Evolutionary conservation across 2,797 vertebrate genomes (phyloP).

Genomic region (Sandelia bainsii): DNA sequence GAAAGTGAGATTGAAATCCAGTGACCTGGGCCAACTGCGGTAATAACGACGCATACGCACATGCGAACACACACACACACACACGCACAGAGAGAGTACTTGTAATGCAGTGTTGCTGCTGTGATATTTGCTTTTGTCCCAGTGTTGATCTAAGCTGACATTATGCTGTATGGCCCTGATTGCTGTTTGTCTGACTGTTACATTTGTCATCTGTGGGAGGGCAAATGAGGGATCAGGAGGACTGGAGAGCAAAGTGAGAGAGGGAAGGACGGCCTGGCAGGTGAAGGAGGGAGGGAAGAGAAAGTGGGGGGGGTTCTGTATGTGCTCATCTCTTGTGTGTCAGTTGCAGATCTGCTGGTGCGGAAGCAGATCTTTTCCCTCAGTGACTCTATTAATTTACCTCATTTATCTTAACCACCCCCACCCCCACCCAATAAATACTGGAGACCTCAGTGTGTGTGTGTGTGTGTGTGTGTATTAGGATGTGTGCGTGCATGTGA

Average conservation of each 20-base stretch:
- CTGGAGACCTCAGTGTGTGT: constrained; percentile 83
- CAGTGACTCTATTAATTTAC: constrained; percentile 96
- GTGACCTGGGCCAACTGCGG: constrained; percentile 77
- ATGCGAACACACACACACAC: constrained; percentile 10
- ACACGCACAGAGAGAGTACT: constrained; percentile 27
- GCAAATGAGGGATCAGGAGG: constrained; percentile 72
- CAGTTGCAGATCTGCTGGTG: constrained; percentile 85
- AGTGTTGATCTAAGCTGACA: constrained; percentile 81
- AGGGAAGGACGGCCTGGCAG: constrained; percentile 10
- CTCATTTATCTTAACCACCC: constrained; percentile 94
- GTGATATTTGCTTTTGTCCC: constrained; percentile 81
- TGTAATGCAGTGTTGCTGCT: constrained; percentile 72
- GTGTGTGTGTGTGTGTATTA: constrained; percentile 31
- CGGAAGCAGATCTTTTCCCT: constrained; percentile 90
- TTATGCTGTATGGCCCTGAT: constrained; percentile 77
- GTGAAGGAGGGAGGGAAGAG: constrained; percentile 33
- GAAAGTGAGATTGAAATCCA: constrained; percentile 81
- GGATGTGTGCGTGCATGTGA: constrained; percentile 41
- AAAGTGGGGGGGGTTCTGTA: constrained; percentile 45
- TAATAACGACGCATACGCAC: constrained; percentile 54
- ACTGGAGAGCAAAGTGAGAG: constrained; percentile 51
- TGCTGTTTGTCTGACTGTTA: constrained; percentile 80
- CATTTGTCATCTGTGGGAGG: constrained; percentile 80
- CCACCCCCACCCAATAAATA: constrained; percentile 86
- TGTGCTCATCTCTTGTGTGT: constrained; percentile 79